Percentiles rank a stretch among this genome's conserved stretches.
Evolutionary conservation across 2,113 vertebrate genomes (phyloP).

Genomic region (Nymphicus hollandicus): DNA sequence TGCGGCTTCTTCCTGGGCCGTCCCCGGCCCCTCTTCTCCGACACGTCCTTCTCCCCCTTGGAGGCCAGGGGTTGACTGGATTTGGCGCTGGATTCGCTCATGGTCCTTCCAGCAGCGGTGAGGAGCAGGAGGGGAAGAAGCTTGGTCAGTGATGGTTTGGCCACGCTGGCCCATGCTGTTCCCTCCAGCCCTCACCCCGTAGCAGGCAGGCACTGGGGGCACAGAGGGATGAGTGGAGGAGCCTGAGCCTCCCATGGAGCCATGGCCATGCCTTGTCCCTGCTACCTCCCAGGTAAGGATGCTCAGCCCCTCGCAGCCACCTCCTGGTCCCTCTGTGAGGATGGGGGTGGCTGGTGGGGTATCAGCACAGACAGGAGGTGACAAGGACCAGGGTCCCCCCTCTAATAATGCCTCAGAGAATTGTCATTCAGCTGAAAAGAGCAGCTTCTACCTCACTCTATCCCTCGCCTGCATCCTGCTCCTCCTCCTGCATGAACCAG

Average conservation of each 20-base stretch:
- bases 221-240: accelerated
- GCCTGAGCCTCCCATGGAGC: accelerated
- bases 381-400: background rate
- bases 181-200: background rate
- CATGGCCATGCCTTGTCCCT: background rate
- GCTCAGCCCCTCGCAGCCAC: accelerated
- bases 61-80: conserved; percentile 83
- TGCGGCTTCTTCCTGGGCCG: conserved; percentile 91
- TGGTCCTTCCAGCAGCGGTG: conserved; percentile 64
- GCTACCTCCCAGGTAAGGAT: background rate
- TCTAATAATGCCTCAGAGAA: background rate
- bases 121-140: background rate
- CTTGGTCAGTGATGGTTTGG: accelerated
- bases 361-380: background rate
- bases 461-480: background rate
- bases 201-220: accelerated
- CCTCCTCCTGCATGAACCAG: background rate
- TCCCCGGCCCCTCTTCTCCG: conserved; percentile 93
- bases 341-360: background rate
- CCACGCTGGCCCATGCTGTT: accelerated
- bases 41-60: conserved; percentile 88
- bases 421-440: background rate
- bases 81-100: conserved; percentile 89
- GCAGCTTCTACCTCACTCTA: background rate
- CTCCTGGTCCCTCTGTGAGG: background rate